phyloP scores from a whole-genome alignment of 2,888 invertebrate genomes.

The Mythimna loreyi region DNA sequence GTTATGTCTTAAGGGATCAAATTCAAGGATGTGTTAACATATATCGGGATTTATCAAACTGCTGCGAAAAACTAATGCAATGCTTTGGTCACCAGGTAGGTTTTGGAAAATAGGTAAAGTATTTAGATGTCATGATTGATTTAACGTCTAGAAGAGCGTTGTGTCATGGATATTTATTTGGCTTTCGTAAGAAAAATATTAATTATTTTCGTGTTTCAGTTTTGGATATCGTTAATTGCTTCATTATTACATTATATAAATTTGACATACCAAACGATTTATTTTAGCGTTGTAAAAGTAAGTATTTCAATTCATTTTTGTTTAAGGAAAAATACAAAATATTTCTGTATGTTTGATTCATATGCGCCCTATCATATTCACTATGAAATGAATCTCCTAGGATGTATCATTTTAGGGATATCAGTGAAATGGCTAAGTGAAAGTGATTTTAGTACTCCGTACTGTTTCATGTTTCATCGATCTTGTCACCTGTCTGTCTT shows the following conservation, averaged over 20 bases:
- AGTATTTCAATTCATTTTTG: neutral
- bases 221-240: neutral
- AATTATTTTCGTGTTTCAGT: neutral
- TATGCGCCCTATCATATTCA: neutral
- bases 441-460: too few species aligned
- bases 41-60: conserved; percentile 20
- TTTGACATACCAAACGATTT: neutral
- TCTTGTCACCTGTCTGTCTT: too few species aligned
- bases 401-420: neutral
- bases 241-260: neutral
- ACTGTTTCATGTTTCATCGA: too few species aligned
- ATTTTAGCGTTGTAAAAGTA: neutral
- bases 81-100: conserved; percentile 22
- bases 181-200: neutral
- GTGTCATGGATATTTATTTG: too few species aligned
- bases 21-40: conserved; percentile 17
- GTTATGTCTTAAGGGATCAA: conserved; percentile 9
- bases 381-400: neutral
- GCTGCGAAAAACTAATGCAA: conserved; percentile 5
- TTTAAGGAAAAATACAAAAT: neutral
- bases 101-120: neutral
- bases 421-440: too few species aligned
- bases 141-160: too few species aligned
- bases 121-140: neutral
- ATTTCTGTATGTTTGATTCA: neutral